phyloP scores from a whole-genome alignment of 2,888 invertebrate species.

The Neocrepidodera transversa region DNA sequence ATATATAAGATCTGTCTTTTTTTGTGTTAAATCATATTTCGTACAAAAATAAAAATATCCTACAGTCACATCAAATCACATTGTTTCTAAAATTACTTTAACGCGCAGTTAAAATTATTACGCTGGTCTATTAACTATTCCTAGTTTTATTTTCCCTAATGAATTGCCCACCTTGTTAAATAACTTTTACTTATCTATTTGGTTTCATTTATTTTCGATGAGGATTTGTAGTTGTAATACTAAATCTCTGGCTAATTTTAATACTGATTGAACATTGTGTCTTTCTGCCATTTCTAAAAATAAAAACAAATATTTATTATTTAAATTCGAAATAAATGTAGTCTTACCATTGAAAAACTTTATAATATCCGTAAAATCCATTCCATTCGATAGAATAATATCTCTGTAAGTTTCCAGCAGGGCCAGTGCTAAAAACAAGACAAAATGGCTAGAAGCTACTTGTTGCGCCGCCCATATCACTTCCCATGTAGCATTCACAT shows the following conservation, averaged over 20 bases:
- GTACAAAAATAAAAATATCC: conserved; percentile 24
- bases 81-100: neutral
- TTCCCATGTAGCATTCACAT: conserved; percentile 96
- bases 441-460: conserved; percentile 87
- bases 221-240: conserved; percentile 89
- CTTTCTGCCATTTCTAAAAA: conserved; percentile 95
- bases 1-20: neutral
- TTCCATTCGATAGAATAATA: conserved; percentile 92
- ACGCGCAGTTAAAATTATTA: neutral
- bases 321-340: too few species aligned
- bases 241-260: conserved; percentile 84
- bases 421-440: conserved; percentile 90
- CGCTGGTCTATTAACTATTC: neutral
- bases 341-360: conserved; percentile 95
- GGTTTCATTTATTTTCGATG: conserved; percentile 82
- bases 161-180: conserved; percentile 9
- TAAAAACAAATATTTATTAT: too few species aligned
- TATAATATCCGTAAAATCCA: conserved; percentile 98
- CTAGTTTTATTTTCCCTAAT: neutral
- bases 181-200: neutral
- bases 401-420: conserved; percentile 91
- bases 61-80: conserved; percentile 20
- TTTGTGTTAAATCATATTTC: conserved; percentile 1
- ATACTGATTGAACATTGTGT: conserved; percentile 84
- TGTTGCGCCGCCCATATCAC: conserved; percentile 93